Conservation (phyloP, 1,140 invertebrate species). For the Bradysia coprophila region DNA sequence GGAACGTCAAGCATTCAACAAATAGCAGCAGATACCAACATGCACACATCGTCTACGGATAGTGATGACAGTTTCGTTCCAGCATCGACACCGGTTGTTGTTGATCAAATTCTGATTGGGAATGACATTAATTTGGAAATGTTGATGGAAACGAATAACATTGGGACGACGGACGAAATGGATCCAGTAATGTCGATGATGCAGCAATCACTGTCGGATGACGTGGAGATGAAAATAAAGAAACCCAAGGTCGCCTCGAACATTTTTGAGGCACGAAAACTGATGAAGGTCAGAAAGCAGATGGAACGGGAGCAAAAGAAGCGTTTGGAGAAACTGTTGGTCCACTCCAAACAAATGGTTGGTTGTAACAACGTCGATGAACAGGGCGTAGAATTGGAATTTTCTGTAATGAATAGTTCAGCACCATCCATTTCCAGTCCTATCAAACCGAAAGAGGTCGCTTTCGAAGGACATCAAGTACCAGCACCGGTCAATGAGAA, state of each 20-base stretch:
- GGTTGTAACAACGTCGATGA: background rate
- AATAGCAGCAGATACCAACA: background rate
- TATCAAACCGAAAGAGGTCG: background rate
- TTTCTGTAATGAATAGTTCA: background rate
- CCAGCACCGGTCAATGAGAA: too few species aligned
- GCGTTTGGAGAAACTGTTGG: constrained; percentile 11
- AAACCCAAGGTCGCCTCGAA: constrained; percentile 41
- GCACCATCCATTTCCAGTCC: background rate
- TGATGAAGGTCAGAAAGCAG: constrained; percentile 41
- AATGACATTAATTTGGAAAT: constrained; percentile 7
- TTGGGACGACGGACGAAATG: constrained; percentile 5
- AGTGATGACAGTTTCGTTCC: constrained; percentile 10
- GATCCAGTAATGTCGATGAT: background rate
- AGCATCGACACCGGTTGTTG: constrained; percentile 18
- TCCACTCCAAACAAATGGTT: background rate
- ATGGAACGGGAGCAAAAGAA: constrained; percentile 33
- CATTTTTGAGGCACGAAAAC: constrained; percentile 33
- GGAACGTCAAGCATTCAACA: background rate
- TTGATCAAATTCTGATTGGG: constrained; percentile 20
- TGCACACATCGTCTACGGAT: background rate
- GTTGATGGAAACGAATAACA: background rate
- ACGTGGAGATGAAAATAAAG: constrained; percentile 5
- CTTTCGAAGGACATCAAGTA: background rate
- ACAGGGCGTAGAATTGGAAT: constrained; percentile 1
- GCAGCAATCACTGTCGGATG: background rate